Evolutionary conservation across 2,797 vertebrate genomes (phyloP).

Genomic region (Cheirogaleus major): DNA sequence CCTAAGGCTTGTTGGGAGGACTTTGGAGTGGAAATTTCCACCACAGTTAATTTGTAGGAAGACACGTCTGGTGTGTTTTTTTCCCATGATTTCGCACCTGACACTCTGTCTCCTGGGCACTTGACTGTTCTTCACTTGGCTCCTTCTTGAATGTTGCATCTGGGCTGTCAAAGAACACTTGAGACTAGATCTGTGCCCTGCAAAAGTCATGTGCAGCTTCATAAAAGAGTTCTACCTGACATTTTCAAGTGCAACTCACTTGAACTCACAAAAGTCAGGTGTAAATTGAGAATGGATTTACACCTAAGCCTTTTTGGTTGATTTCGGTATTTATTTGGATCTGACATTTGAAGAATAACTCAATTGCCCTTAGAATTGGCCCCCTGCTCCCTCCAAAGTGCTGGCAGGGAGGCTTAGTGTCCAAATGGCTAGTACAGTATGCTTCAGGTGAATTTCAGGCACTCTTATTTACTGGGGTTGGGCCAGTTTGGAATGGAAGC

Average conservation of each 20-base stretch:
- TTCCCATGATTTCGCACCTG: background rate
- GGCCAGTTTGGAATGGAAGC: background rate
- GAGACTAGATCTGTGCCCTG: background rate
- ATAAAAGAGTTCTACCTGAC: slow-evolving; percentile 55
- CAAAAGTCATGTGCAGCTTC: background rate
- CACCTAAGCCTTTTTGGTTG: slow-evolving; percentile 50
- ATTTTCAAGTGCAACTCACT: slow-evolving; percentile 57
- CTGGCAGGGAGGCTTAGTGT: background rate
- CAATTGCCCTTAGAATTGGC: background rate
- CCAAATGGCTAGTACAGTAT: background rate
- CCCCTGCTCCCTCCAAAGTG: background rate
- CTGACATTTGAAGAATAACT: slow-evolving; percentile 70
- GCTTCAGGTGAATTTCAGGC: background rate
- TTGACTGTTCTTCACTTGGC: background rate
- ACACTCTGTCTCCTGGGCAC: background rate
- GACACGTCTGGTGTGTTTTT: background rate
- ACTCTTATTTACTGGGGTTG: background rate
- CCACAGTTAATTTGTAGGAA: background rate
- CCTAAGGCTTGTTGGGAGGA: background rate
- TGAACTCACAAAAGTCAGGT: slow-evolving; percentile 67
- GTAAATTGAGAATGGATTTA: slow-evolving; percentile 65
- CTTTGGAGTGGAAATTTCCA: background rate
- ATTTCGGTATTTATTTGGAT: slow-evolving; percentile 58
- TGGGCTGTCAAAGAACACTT: background rate
- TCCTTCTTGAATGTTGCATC: background rate